Evolutionary conservation across 2,888 invertebrate species (phyloP).

Genomic region (Scelioninae gen. 2): DNA sequence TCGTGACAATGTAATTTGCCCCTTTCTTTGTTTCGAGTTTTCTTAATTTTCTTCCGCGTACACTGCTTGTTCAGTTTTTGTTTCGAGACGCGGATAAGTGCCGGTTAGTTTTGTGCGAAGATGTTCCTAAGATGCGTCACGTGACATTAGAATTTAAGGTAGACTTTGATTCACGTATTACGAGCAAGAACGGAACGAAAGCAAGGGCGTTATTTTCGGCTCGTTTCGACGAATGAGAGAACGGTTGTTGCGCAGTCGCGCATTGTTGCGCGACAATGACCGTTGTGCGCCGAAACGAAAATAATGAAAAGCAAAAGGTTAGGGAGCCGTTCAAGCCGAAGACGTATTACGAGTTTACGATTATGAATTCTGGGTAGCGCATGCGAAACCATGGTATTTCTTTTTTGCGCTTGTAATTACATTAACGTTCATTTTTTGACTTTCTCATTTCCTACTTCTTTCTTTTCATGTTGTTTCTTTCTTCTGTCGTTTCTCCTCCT

Average conservation of each 20-base stretch:
- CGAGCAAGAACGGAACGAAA: not conserved
- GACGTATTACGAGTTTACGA: slow-evolving; percentile 52
- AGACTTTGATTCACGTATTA: slow-evolving; percentile 33
- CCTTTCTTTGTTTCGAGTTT: slow-evolving; percentile 16
- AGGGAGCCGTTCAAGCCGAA: slow-evolving; percentile 54
- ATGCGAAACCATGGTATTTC: slow-evolving; percentile 52
- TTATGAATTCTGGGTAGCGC: slow-evolving; percentile 44
- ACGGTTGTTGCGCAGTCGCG: too few species aligned
- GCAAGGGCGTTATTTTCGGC: slow-evolving; percentile 24
- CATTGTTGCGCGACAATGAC: too few species aligned
- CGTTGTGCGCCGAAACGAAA: too few species aligned
- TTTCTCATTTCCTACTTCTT: slow-evolving; percentile 27
- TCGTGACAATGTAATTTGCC: slow-evolving; percentile 9
- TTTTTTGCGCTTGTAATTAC: slow-evolving; percentile 39
- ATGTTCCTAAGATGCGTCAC: slow-evolving; percentile 57
- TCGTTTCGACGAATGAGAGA: too few species aligned
- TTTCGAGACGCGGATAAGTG: slow-evolving; percentile 33
- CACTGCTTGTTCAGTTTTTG: slow-evolving; percentile 32
- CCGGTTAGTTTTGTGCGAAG: slow-evolving; percentile 50
- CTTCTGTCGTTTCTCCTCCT: slow-evolving; percentile 61
- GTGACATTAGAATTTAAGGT: slow-evolving; percentile 48
- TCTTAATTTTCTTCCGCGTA: slow-evolving; percentile 15
- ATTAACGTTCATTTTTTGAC: slow-evolving; percentile 46
- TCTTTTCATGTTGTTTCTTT: slow-evolving; percentile 26
- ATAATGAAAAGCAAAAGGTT: slow-evolving; percentile 28